These are phyloP conservation scores for Watsonalla binaria DNA, from an alignment of 2,888 invertebrate species.

Conservation along the genomic window DNA sequence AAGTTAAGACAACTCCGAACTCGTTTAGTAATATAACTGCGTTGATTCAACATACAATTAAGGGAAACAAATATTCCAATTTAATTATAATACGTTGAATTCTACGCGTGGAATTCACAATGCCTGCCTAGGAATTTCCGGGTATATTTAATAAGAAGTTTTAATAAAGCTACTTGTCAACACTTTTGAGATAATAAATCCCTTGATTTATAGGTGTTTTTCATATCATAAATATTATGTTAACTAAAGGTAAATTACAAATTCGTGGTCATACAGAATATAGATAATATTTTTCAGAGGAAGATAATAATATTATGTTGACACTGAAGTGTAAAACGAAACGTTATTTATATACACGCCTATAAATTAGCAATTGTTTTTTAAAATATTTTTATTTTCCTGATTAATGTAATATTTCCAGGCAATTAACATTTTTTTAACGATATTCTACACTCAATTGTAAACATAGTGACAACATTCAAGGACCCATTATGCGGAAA, in stretches of 20 bases:
- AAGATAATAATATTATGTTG: background rate
- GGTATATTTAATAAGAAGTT: background rate
- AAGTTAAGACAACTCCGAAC: no score
- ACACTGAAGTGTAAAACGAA: background rate
- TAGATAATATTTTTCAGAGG: background rate
- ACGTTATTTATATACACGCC: background rate
- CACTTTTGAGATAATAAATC: background rate
- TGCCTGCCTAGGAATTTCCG: background rate
- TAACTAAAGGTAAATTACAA: background rate
- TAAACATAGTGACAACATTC: background rate
- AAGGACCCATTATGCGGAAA: conserved; percentile 48
- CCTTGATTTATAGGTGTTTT: background rate
- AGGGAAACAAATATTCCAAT: no score
- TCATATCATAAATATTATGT: no score
- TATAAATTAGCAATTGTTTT: background rate
- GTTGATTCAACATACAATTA: no score
- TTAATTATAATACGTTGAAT: no score
- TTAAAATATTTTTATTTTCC: background rate
- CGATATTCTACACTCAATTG: background rate
- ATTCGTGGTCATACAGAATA: background rate
- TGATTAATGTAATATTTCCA: background rate
- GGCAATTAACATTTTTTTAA: background rate
- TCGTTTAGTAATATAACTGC: no score
- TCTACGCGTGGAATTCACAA: background rate
- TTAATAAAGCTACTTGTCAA: background rate